Conservation (phyloP, 2,797 vertebrate genomes). For the Petrocephalus schoutedeni region DNA sequence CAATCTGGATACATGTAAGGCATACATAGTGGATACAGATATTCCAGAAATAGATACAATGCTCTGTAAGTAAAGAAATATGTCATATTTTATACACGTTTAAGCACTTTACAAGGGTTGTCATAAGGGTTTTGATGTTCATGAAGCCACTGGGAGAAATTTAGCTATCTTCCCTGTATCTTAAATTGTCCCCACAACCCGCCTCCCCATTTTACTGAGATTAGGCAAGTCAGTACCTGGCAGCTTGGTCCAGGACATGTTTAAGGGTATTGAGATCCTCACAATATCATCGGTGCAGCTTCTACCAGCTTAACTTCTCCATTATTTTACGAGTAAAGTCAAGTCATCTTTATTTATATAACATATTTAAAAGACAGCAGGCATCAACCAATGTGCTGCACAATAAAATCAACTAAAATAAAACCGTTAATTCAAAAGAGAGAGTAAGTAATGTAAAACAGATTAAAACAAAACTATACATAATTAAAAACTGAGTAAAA, state of each 20-base stretch:
- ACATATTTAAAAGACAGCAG: not conserved
- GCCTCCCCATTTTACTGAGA: not conserved
- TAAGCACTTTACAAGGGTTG: not conserved
- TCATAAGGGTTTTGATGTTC: not conserved
- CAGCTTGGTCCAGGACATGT: not conserved
- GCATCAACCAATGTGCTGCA: not conserved
- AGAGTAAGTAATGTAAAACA: not conserved
- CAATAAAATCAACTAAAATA: too few species aligned
- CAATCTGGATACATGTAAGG: not conserved
- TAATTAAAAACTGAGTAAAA: not conserved
- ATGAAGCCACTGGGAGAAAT: not conserved
- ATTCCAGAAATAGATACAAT: not conserved
- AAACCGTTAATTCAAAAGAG: not conserved
- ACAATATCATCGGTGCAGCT: not conserved
- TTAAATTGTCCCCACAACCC: not conserved
- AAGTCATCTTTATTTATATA: not conserved
- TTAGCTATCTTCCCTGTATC: not conserved
- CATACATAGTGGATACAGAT: not conserved
- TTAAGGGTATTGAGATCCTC: not conserved
- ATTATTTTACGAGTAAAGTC: not conserved
- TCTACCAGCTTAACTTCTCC: not conserved
- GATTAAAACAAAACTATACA: conserved; percentile 5
- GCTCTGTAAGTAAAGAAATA: not conserved
- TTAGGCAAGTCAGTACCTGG: not conserved
- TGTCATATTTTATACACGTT: not conserved